A percentile compares a stretch with the other conserved stretches of the same genome.
phyloP scores from a whole-genome alignment of 2,113 vertebrate species.

The Ramphastos sulfuratus region DNA sequence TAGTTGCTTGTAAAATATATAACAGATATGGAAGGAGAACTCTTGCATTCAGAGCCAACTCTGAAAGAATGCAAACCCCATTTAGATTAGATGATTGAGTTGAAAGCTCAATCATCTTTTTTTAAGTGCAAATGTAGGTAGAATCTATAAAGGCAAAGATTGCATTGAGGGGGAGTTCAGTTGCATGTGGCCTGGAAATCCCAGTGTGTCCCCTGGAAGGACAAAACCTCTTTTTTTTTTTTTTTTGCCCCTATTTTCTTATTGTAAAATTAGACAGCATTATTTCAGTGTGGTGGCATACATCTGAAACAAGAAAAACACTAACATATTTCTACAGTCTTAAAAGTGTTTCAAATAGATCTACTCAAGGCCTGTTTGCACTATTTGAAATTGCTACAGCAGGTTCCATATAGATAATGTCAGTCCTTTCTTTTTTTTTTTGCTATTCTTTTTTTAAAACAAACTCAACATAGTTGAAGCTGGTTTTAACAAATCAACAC shows the following conservation, averaged over 20 bases:
- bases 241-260: background rate
- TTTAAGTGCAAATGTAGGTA: background rate
- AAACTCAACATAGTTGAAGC: background rate
- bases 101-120: background rate
- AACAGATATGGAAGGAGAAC: background rate
- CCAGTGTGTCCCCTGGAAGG: background rate
- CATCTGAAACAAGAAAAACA: background rate
- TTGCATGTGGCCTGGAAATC: background rate
- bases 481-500: background rate
- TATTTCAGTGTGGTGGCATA: background rate
- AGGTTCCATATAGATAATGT: background rate
- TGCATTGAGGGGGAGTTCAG: background rate
- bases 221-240: background rate
- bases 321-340: background rate
- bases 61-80: background rate
- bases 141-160: background rate
- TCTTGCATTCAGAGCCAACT: background rate
- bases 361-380: background rate
- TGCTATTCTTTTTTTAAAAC: background rate
- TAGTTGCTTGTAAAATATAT: background rate
- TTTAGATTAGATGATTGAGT: background rate
- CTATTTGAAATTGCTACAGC: background rate
- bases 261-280: background rate
- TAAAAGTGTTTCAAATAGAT: background rate
- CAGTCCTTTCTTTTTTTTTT: background rate